Conservation (phyloP, 2,113 vertebrate genomes). For the Macaca nemestrina region DNA sequence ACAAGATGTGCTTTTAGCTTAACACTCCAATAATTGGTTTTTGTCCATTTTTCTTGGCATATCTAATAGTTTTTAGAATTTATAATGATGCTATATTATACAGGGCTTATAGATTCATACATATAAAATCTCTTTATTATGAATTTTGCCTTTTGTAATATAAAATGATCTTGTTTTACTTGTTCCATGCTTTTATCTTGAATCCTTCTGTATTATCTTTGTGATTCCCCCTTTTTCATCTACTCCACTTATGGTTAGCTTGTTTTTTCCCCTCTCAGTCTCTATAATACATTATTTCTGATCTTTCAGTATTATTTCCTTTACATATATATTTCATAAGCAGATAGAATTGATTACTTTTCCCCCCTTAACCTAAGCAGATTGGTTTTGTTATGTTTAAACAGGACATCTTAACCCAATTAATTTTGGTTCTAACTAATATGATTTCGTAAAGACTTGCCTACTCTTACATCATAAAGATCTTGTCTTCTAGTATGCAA, state of each 20-base stretch:
- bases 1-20: neutral
- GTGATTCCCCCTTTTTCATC: neutral
- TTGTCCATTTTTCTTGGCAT: neutral
- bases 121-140: neutral
- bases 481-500: neutral
- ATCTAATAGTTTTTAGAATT: neutral
- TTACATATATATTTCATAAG: neutral
- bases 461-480: neutral
- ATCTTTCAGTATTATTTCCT: slow-evolving; percentile 14
- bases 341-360: neutral
- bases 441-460: neutral
- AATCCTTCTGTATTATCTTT: neutral
- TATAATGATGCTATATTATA: neutral
- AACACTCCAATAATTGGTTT: neutral
- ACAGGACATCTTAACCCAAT: neutral
- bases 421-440: neutral
- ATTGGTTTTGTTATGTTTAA: neutral
- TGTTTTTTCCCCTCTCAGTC: neutral
- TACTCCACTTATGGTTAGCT: neutral
- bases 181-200: neutral
- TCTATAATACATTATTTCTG: neutral
- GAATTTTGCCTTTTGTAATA: neutral
- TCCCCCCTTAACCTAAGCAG: neutral
- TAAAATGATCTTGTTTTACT: neutral
- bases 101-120: neutral